These are phyloP conservation scores for Lymantria monacha DNA, from an alignment of 2,888 invertebrate genomes.

Conservation along the genomic window DNA sequence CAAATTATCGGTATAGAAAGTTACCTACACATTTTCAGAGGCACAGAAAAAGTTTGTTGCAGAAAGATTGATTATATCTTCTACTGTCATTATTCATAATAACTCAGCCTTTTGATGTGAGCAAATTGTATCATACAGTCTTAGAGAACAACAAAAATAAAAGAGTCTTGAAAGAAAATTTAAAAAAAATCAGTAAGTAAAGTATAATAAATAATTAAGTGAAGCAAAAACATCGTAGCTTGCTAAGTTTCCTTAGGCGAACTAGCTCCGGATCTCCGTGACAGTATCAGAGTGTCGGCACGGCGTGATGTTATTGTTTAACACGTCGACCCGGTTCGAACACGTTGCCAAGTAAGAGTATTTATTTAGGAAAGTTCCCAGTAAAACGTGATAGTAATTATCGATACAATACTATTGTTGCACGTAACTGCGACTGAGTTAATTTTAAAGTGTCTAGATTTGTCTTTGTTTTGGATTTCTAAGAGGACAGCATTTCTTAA, in stretches of 20 bases:
- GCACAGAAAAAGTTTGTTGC: no score
- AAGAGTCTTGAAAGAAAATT: no score
- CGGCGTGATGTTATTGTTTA: conserved; percentile 55
- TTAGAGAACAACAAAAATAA: no score
- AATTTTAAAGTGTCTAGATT: not conserved
- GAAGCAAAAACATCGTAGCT: conserved; percentile 9
- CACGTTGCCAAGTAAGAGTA: conserved; percentile 17
- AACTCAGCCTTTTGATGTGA: no score
- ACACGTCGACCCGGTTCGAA: conserved; percentile 46
- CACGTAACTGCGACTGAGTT: not conserved
- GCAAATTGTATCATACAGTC: no score
- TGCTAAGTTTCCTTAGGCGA: conserved; percentile 44
- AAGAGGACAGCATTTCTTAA: not conserved
- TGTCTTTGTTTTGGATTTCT: not conserved
- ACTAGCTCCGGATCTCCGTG: conserved; percentile 50
- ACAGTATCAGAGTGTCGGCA: conserved; percentile 50
- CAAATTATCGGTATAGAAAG: no score
- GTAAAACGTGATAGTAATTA: conserved; percentile 13
- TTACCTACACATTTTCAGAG: no score
- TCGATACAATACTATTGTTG: not conserved
- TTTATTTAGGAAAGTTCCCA: conserved; percentile 37
- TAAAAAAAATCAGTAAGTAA: no score
- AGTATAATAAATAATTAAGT: conserved; percentile 4
- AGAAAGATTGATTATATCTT: no score
- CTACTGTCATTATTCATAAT: no score